These are phyloP conservation scores for Chloropsis cyanopogon DNA, from an alignment of 2,113 vertebrate genomes.

Conservation along the genomic window DNA sequence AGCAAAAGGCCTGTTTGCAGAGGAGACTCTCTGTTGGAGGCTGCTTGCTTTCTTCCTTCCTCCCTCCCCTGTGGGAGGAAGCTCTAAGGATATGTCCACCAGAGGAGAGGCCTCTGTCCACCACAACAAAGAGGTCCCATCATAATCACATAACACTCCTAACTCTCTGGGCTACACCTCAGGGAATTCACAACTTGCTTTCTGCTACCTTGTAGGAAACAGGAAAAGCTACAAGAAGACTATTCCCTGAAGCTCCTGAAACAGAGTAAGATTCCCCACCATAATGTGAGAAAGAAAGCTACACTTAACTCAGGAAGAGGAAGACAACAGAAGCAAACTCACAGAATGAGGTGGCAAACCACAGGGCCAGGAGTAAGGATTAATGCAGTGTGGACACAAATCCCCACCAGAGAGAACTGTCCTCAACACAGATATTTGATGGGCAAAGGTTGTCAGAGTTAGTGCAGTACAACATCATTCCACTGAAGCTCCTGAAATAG, in stretches of 20 bases:
- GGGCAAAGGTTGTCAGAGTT: neutral
- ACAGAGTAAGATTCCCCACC: neutral
- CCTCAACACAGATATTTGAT: neutral
- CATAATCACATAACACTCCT: neutral
- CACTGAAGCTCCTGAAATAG: neutral
- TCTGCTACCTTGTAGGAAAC: neutral
- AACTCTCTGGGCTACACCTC: neutral
- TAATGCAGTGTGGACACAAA: neutral
- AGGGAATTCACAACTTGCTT: neutral
- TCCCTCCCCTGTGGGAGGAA: neutral
- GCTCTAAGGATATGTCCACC: neutral
- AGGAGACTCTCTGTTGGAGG: neutral
- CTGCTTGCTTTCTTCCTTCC: neutral
- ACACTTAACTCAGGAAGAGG: neutral
- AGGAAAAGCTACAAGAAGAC: conserved; percentile 8
- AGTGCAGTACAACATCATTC: neutral
- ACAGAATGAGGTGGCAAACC: neutral
- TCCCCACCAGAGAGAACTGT: neutral
- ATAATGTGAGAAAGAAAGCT: neutral
- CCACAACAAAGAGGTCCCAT: neutral
- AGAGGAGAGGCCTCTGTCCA: neutral
- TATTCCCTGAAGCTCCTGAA: neutral
- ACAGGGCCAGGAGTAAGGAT: neutral
- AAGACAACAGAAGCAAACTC: neutral
- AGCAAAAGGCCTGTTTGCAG: conserved; percentile 34